Percentiles rank a stretch among this genome's conserved stretches.
Evolutionary conservation across 1,140 invertebrate species (phyloP).

Genomic region (Thereuonema tuberculata): DNA sequence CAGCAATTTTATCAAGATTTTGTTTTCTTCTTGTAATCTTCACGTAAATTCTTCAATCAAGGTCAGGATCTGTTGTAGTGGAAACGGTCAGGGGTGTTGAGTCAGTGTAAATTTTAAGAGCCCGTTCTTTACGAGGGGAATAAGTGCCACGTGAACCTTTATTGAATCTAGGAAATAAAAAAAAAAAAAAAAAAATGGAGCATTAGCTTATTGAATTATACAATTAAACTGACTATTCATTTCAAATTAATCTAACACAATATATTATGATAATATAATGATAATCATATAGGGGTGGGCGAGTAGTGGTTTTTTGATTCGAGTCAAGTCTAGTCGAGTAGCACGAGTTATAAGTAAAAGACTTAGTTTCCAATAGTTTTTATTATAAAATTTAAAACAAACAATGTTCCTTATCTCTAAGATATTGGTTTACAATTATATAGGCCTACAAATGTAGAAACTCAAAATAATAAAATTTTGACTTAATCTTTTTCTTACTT

Average conservation of each 20-base stretch:
- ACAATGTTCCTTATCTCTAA: no score
- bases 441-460: no score
- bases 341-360: not conserved
- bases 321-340: not conserved
- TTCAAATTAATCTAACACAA: no score
- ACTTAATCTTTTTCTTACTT: no score
- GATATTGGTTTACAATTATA: no score
- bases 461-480: no score
- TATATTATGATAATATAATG: conserved; percentile 19
- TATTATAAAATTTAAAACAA: no score
- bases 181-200: not conserved
- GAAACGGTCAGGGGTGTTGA: conserved; percentile 15
- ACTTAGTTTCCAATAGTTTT: no score
- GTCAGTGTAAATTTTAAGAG: conserved; percentile 58
- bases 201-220: not conserved
- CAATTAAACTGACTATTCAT: no score
- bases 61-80: not conserved
- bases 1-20: no score
- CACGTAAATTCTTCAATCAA: no score
- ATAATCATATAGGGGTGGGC: not conserved
- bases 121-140: conserved; percentile 48
- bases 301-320: not conserved
- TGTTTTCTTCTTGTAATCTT: no score
- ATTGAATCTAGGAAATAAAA: conserved; percentile 22
- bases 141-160: conserved; percentile 20